phyloP scores from a whole-genome alignment of 2,113 vertebrate genomes.

The Chelonoidis abingdonii region DNA sequence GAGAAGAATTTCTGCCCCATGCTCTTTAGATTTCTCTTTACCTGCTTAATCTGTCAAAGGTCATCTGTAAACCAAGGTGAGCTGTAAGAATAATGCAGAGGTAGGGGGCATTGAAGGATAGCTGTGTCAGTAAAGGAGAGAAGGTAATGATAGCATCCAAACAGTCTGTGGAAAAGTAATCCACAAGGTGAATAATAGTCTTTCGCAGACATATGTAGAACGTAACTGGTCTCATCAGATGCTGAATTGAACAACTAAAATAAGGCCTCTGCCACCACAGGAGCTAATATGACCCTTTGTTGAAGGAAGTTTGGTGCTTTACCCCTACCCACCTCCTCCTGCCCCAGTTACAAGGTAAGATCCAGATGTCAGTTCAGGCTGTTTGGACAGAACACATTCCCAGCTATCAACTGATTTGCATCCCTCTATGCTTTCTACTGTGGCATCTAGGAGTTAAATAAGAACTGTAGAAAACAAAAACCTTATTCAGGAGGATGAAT shows the following conservation, averaged over 20 bases:
- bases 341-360: not conserved
- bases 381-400: fast-evolving
- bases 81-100: not conserved
- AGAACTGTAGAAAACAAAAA: not conserved
- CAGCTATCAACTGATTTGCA: not conserved
- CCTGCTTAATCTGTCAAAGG: not conserved
- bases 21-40: not conserved
- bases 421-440: not conserved
- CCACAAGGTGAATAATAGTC: not conserved
- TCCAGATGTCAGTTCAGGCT: too few species aligned
- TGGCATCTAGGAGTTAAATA: not conserved
- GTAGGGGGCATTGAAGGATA: not conserved
- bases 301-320: not conserved
- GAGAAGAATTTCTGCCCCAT: not conserved
- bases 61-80: not conserved
- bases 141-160: not conserved
- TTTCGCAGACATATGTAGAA: not conserved
- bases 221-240: not conserved
- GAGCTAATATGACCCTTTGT: not conserved
- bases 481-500: not conserved
- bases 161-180: not conserved
- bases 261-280: not conserved
- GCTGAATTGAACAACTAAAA: not conserved
- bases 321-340: not conserved
- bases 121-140: not conserved